Evolutionary conservation across 2,888 invertebrate genomes (phyloP).

Genomic region (Campoplex nolae): DNA sequence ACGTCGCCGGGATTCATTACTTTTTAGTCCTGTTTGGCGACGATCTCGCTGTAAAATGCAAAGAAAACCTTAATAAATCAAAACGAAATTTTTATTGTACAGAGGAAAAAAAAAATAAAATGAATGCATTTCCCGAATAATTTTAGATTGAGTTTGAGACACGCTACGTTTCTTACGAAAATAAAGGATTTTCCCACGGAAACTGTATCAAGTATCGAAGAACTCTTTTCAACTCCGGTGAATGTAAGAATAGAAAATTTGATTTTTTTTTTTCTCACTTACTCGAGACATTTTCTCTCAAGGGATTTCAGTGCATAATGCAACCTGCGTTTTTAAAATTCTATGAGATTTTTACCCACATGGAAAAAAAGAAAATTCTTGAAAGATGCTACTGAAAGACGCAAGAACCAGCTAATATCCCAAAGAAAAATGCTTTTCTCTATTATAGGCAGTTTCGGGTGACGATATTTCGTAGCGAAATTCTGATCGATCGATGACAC

Average conservation of each 20-base stretch:
- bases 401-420: constrained; percentile 36
- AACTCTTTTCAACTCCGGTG: constrained; percentile 16
- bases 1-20: too few species aligned
- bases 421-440: constrained; percentile 27
- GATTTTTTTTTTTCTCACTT: background rate
- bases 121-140: background rate
- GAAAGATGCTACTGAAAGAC: constrained; percentile 21
- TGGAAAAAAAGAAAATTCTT: constrained; percentile 20
- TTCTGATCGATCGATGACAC: constrained; percentile 64
- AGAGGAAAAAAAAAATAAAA: background rate
- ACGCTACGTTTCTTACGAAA: background rate
- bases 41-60: too few species aligned
- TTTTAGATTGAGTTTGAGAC: background rate
- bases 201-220: background rate
- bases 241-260: constrained; percentile 7
- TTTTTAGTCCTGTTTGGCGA: too few species aligned
- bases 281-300: background rate
- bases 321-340: constrained; percentile 24
- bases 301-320: background rate
- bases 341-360: constrained; percentile 16
- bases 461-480: constrained; percentile 43
- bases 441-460: constrained; percentile 19
- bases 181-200: constrained; percentile 10
- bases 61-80: too few species aligned
- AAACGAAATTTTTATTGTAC: too few species aligned